phyloP scores from a whole-genome alignment of 2,113 vertebrate genomes.

The Chloropsis cyanopogon region DNA sequence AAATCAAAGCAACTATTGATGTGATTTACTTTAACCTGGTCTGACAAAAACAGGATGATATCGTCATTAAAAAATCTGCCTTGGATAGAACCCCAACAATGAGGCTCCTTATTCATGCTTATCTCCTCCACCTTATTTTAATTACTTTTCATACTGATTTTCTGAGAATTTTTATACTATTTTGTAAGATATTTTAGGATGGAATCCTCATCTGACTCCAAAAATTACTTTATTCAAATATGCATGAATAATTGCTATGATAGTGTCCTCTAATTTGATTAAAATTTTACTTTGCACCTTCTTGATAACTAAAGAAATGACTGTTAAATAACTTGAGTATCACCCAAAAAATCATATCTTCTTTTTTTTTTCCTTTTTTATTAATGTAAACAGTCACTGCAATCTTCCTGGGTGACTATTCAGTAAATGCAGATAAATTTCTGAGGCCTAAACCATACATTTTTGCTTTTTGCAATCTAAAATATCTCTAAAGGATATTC shows the following conservation, averaged over 20 bases:
- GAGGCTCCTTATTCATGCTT: background rate
- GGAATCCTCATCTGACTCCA: background rate
- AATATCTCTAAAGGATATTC: background rate
- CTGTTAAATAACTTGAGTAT: background rate
- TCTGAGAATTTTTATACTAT: background rate
- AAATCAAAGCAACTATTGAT: constrained; percentile 13
- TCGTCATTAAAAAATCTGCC: background rate
- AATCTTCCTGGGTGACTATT: background rate
- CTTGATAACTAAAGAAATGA: background rate
- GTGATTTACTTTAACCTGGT: background rate
- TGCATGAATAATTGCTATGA: background rate
- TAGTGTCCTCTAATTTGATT: background rate
- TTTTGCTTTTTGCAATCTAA: background rate
- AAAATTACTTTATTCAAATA: background rate
- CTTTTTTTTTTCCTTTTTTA: background rate
- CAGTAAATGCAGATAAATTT: background rate
- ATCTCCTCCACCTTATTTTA: background rate
- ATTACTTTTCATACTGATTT: background rate
- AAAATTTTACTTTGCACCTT: background rate
- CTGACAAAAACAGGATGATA: background rate
- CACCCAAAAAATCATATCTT: background rate
- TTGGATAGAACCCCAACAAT: background rate
- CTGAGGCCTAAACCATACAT: background rate
- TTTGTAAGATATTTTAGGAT: background rate
- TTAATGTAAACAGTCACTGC: background rate